A percentile compares a stretch with the other conserved stretches of the same genome.
phyloP scores from a whole-genome alignment of 23 tunicate genomes.

The Corella eumyota region DNA sequence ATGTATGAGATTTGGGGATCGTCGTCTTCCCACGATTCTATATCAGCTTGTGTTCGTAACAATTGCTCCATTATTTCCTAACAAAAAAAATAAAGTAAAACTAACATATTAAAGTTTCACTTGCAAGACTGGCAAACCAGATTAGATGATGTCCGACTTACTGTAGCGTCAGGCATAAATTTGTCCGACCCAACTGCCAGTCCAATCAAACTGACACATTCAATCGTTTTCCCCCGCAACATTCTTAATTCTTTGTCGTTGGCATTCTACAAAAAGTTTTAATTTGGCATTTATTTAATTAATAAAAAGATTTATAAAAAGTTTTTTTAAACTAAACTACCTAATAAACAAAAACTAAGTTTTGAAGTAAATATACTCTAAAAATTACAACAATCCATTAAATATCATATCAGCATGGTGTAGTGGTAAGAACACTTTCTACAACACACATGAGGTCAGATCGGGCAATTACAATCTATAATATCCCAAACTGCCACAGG shows the following conservation, averaged over 20 bases:
- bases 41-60: slow-evolving; percentile 84
- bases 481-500: too few species aligned
- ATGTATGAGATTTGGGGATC: slow-evolving; percentile 98
- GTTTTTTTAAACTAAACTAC: neutral
- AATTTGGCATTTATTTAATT: too few species aligned
- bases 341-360: slow-evolving; percentile 1
- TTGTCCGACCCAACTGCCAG: slow-evolving; percentile 96
- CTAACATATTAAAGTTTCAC: neutral
- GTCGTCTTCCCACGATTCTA: slow-evolving; percentile 95
- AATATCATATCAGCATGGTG: too few species aligned
- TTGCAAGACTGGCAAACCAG: neutral
- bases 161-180: slow-evolving; percentile 90
- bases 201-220: slow-evolving; percentile 96
- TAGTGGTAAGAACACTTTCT: too few species aligned
- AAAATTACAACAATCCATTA: too few species aligned
- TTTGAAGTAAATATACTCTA: too few species aligned
- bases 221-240: slow-evolving; percentile 95
- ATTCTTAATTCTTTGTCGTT: slow-evolving; percentile 53
- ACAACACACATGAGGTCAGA: too few species aligned
- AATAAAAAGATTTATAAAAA: neutral
- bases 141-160: neutral
- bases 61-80: slow-evolving; percentile 93
- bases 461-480: too few species aligned
- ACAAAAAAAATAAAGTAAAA: neutral
- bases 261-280: slow-evolving; percentile 87